Conservation (phyloP, 2,113 vertebrate genomes). For the Elachura formosa region DNA sequence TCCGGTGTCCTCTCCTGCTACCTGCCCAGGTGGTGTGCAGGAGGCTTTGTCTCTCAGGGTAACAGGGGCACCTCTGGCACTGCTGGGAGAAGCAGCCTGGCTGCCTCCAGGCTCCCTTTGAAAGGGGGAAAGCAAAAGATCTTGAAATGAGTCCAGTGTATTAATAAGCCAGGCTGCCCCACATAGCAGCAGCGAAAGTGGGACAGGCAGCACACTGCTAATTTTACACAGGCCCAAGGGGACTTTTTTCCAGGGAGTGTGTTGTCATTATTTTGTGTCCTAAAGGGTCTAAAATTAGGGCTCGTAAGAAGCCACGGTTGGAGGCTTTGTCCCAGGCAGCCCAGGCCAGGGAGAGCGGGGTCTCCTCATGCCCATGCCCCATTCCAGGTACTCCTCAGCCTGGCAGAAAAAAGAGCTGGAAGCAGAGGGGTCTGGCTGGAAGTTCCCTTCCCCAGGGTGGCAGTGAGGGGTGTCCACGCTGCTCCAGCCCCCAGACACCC, state of each 20-base stretch:
- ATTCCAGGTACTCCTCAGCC: not conserved
- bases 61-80: not conserved
- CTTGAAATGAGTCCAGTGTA: not conserved
- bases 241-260: not conserved
- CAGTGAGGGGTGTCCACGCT: rapidly evolving
- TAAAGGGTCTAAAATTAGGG: constrained; percentile 26
- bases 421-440: not conserved
- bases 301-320: not conserved
- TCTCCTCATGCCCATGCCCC: not conserved
- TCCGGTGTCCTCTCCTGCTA: not conserved
- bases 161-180: constrained; percentile 49
- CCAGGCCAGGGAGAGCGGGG: not conserved
- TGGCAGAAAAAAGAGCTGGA: not conserved
- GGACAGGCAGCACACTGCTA: constrained; percentile 40
- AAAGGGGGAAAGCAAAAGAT: not conserved
- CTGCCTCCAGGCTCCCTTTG: not conserved
- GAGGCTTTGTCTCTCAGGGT: not conserved
- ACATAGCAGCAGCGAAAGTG: constrained; percentile 23
- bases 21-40: not conserved
- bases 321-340: not conserved
- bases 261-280: constrained; percentile 45
- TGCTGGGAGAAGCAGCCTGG: not conserved
- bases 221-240: constrained; percentile 32
- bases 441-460: not conserved
- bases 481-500: rapidly evolving